Conservation (phyloP, 2,888 invertebrate species). For the Pelosia muscerda region DNA sequence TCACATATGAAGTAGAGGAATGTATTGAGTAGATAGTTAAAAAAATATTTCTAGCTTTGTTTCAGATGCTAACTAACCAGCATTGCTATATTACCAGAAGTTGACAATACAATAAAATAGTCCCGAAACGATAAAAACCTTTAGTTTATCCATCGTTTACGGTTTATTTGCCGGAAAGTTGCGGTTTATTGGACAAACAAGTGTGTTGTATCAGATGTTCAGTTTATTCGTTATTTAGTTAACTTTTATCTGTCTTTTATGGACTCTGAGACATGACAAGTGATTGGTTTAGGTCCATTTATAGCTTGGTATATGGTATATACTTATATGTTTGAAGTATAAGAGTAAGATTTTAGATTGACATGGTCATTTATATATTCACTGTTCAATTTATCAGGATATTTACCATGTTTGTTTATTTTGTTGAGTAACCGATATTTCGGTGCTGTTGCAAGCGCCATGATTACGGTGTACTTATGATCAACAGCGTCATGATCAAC, state of each 20-base stretch:
- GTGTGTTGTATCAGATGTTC: constrained; percentile 43
- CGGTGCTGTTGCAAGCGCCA: too few species aligned
- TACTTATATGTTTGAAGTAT: too few species aligned
- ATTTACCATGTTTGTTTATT: too few species aligned
- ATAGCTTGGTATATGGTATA: constrained; percentile 2
- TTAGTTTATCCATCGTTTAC: constrained; percentile 47
- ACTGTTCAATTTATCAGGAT: too few species aligned
- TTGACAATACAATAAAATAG: constrained; percentile 32
- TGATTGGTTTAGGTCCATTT: constrained; percentile 36
- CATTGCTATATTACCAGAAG: constrained; percentile 3
- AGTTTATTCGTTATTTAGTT: constrained; percentile 33
- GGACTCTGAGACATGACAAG: constrained; percentile 23
- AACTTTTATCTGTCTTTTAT: constrained; percentile 48
- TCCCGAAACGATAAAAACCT: constrained; percentile 44
- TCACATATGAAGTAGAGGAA: too few species aligned
- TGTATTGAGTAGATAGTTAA: too few species aligned
- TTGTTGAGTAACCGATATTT: too few species aligned
- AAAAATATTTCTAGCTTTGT: neutral
- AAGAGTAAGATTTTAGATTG: too few species aligned
- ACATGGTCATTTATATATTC: too few species aligned
- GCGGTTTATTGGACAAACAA: constrained; percentile 58
- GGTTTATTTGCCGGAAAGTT: constrained; percentile 53
- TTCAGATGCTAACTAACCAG: neutral
- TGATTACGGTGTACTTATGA: too few species aligned
- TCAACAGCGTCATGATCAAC: too few species aligned